Evolutionary conservation across 2,113 vertebrate species (phyloP), one percentile per base, ranked within the genome.

Genomic region (Brienomyrus brachyistius): DNA sequence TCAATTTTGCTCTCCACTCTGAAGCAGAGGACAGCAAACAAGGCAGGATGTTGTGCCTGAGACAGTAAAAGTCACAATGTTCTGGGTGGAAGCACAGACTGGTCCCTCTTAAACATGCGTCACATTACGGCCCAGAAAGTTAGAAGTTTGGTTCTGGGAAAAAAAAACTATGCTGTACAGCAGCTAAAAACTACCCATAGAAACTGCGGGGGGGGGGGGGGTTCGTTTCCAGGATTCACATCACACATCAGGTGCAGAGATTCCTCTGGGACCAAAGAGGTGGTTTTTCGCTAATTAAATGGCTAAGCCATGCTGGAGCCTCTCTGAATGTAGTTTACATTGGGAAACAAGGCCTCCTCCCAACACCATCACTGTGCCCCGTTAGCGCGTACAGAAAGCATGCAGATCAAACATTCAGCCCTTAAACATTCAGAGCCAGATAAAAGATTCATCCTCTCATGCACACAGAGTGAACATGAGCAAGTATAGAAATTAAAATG

Each of bases 191-290:
- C 23, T 90, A 88, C 70, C 48, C 88, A 90, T 86, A 13, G 89
- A 88, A 91, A 93, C 91, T 70, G 87, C 43, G 1, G 15, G 90
- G 91, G 92, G 90, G 21, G 56, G 91, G 88, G 91, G 31, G 31
- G 31, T 31, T 90, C 91, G 91, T 91, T 92, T 93, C 93, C 90
- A 93, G 92, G 88, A 92, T 77, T 91, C 92, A n/a, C n/a, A n/a
- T n/a, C n/a, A 27, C 83, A 50, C 9, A n/a, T n/a, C 47, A 84
- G 88, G 94, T 93, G 92, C 91, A 91, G 90, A 90, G 91, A 91
- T 91, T 91, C 92, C 91, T 91, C 89, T 89, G 88, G 92, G 94
- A 94, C 96, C 94, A 95, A 95, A 96, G 91, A 74, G 91, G 92
- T 54, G 0, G 21, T 62, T 92, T 91, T 54, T 91, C 91, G 91